Evolutionary conservation across 2,113 vertebrate genomes (phyloP).

Genomic region (Coptodon rendalli): DNA sequence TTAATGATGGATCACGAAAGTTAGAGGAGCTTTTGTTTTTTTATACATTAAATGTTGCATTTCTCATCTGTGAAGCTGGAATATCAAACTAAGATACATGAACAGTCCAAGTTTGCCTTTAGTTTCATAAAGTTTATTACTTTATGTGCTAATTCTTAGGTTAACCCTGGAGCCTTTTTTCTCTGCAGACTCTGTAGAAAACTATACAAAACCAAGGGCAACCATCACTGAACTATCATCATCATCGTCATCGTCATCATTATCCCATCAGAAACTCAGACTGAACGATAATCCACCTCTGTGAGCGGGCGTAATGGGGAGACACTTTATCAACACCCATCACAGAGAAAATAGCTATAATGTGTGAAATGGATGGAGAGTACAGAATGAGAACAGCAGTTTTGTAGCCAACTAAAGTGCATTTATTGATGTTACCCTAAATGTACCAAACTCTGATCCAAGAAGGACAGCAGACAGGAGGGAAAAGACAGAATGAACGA

Average conservation of each 20-base stretch:
- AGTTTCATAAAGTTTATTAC: not conserved
- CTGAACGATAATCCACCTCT: slow-evolving; percentile 4
- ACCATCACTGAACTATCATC: not conserved
- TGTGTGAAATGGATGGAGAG: slow-evolving; percentile 16
- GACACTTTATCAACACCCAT: slow-evolving; percentile 35
- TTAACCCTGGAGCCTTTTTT: not conserved
- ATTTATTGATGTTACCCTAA: not conserved
- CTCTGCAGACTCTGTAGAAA: not conserved
- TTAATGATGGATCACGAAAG: not conserved
- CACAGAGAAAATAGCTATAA: slow-evolving; percentile 29
- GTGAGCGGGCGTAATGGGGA: not conserved
- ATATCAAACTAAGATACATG: not conserved
- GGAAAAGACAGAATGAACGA: not conserved
- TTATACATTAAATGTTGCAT: not conserved
- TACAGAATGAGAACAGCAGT: not conserved
- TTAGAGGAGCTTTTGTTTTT: not conserved
- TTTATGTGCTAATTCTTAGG: not conserved
- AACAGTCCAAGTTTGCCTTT: not conserved
- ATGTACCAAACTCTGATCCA: not conserved
- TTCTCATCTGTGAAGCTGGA: not conserved
- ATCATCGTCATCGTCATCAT: not conserved
- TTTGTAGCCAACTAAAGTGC: slow-evolving; percentile 1
- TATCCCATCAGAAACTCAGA: slow-evolving; percentile 4
- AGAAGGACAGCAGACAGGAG: not conserved
- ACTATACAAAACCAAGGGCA: slow-evolving; percentile 6